Percentiles rank a stretch among this genome's conserved stretches.
These are phyloP conservation scores for Hippotragus niger DNA, from an alignment of 2,113 vertebrate genomes.

Conservation along the genomic window DNA sequence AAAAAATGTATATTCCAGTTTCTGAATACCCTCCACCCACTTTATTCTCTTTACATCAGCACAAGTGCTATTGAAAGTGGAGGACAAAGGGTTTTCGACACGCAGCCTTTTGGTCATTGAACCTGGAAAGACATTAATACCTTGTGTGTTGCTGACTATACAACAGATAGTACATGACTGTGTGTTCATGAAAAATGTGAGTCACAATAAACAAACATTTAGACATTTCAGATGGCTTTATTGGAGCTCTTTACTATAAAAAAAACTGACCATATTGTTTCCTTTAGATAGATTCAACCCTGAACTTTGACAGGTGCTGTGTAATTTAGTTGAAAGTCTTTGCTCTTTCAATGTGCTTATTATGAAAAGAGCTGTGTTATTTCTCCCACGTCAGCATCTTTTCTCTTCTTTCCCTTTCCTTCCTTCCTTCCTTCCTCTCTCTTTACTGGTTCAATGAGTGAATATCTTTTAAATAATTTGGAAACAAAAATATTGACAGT, in stretches of 20 bases:
- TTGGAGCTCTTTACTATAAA: slow-evolving; percentile 19
- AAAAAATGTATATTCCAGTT: not conserved
- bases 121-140: not conserved
- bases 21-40: not conserved
- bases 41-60: not conserved
- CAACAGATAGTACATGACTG: slow-evolving; percentile 33
- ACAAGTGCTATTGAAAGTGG: not conserved
- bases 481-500: not conserved
- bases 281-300: not conserved
- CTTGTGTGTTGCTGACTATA: slow-evolving; percentile 28
- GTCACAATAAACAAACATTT: not conserved
- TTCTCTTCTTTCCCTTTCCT: too few relatives aligned
- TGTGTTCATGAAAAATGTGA: slow-evolving; percentile 26
- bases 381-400: not conserved
- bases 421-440: accelerated
- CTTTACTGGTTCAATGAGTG: not conserved
- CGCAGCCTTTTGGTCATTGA: slow-evolving; percentile 43
- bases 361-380: not conserved
- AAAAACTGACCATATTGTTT: not conserved
- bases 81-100: slow-evolving; percentile 8
- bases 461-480: slow-evolving; percentile 1
- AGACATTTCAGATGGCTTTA: slow-evolving; percentile 37
- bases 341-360: slow-evolving; percentile 20
- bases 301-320: not conserved
- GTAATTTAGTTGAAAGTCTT: not conserved